Conservation (phyloP, 2,888 invertebrate genomes). For the Belgica antarctica region DNA sequence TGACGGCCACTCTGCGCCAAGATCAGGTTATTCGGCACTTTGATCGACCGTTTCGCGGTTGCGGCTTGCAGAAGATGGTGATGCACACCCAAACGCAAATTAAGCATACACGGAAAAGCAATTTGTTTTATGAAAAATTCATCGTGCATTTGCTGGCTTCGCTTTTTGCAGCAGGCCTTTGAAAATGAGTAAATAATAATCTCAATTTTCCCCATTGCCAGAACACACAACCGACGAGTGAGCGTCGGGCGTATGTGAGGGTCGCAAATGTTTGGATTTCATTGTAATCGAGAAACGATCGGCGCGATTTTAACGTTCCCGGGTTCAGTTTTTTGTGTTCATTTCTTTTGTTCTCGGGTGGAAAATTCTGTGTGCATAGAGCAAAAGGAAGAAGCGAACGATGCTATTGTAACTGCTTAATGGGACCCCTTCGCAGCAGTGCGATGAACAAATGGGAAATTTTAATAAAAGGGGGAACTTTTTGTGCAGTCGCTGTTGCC, state of each 20-base stretch:
- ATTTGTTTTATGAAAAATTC: too few species aligned
- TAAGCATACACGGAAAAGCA: too few species aligned
- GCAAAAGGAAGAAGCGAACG: not conserved
- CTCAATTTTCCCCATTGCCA: slow-evolving; percentile 10
- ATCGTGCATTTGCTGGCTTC: not conserved
- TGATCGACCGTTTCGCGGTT: not conserved
- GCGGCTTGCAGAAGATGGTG: too few species aligned
- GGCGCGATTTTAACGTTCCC: too few species aligned
- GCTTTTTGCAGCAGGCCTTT: not conserved
- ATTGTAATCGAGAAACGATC: slow-evolving; percentile 32
- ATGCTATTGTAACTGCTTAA: not conserved
- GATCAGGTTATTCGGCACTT: not conserved
- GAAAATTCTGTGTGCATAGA: not conserved
- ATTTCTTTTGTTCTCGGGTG: not conserved
- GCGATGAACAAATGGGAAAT: slow-evolving; percentile 36
- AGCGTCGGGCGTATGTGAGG: not conserved
- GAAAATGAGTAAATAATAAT: not conserved
- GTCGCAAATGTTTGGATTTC: slow-evolving; percentile 23
- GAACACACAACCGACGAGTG: not conserved
- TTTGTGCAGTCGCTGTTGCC: slow-evolving; percentile 1
- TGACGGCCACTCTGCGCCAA: not conserved
- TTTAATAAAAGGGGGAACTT: slow-evolving; percentile 29
- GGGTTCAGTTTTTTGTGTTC: not conserved
- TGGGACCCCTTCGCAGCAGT: not conserved
- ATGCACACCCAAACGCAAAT: too few species aligned